Base-by-base conservation (phyloP, 2,888 invertebrate species). In the Chouioia cunea region DNA sequence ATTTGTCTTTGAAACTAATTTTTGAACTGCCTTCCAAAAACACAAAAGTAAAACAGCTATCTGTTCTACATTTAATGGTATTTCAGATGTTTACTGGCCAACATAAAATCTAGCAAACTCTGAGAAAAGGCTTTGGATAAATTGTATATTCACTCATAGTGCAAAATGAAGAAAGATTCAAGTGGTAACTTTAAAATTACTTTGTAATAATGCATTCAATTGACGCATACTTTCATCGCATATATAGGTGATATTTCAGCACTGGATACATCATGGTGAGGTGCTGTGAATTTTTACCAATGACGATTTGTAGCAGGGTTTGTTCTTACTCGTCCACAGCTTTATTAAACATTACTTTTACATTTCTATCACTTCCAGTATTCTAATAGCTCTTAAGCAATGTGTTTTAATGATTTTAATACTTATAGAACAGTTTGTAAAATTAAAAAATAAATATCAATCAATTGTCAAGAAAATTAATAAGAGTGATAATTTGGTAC, bases 171-270 rank as follows among this genome's bases (percentile, higher is more conserved):
- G 76, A 71, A 70, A 78, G 77, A 78, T 77, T 76, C 75, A 78
- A 78, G 79, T 76, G 78, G 76, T 80, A 77, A 81, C 75, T 79
- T 79, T 79, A 77, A 68, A 80, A 76, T 79, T 79, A 79, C 78
- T 76, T 79, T 79, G 80, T 80, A 80, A 77, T 81, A 81, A 81
- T 79, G 80, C 79, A 80, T 76, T 80, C 81, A 80, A 79, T 78
- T 81, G 77, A 79, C 81, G 81, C 82, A 81, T 82, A 82, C 82
- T 83, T 82, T 81, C 80, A 79, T 78, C 74, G 57, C 60, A 67
- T 68, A 62, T 57, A 70, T n/a, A 62, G 73, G 54, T 67, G 70
- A 52, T 56, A 71, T 58, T 73, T 70, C 73, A 65, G 70, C 73
- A 67, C 64, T 73, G 73, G 73, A 68, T 68, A 56, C 69, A 73